Conservation (phyloP, 2,888 invertebrate genomes). For the Orthosia incerta region DNA sequence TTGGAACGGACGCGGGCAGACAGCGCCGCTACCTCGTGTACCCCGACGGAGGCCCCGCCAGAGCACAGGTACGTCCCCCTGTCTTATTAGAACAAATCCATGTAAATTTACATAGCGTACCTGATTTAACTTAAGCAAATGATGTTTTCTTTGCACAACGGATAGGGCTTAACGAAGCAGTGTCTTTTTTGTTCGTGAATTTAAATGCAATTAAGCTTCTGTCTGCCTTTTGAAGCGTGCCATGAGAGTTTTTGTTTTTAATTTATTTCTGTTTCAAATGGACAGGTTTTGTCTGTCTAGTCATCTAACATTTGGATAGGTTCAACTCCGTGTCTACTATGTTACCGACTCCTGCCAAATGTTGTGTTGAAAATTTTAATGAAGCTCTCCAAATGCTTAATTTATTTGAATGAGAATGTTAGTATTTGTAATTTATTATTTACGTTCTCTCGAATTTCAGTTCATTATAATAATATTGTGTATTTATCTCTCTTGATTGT, state of each 20-base stretch:
- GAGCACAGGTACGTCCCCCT: conserved; percentile 89
- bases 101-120: conserved; percentile 82
- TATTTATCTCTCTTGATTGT: not conserved
- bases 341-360: conserved; percentile 17
- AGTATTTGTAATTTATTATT: not conserved
- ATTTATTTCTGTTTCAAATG: conserved; percentile 49
- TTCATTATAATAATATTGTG: conserved; percentile 22
- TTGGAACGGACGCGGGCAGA: conserved; percentile 76
- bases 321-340: conserved; percentile 11
- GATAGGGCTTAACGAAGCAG: conserved; percentile 87
- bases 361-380: conserved; percentile 31
- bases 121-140: conserved; percentile 87
- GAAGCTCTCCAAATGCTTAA: conserved; percentile 17
- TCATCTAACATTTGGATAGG: conserved; percentile 34
- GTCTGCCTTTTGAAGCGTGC: conserved; percentile 77
- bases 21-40: conserved; percentile 91
- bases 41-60: conserved; percentile 90
- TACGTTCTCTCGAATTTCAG: not conserved
- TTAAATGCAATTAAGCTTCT: conserved; percentile 87
- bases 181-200: conserved; percentile 87
- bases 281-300: conserved; percentile 51
- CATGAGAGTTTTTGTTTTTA: conserved; percentile 70
- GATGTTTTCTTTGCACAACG: conserved; percentile 86
- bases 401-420: conserved; percentile 23
- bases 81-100: conserved; percentile 70